Base-by-base conservation (phyloP, 1,140 invertebrate species). In the Schmidtea mediterranea region DNA sequence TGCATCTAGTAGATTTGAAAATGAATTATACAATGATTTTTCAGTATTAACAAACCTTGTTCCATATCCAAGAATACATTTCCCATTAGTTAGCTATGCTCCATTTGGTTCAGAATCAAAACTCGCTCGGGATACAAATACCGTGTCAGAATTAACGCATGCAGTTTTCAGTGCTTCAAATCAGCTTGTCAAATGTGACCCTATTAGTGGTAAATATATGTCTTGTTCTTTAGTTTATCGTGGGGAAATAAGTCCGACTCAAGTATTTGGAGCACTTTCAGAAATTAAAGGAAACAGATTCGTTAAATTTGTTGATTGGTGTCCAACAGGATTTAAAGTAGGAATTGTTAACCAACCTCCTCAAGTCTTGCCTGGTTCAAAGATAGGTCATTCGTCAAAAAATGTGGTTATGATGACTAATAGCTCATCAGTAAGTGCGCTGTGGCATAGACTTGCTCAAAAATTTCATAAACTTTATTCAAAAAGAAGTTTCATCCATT, bases 221-320 rank as follows among this genome's bases (percentile, higher is more conserved):
- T 47, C 53, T 37, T 81, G 79, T 49, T 53, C 50, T 49, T 32
- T 53, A 32, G 41, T 53, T 12, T 53, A 51, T 37, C 46, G 52
- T 38, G 52, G 52, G 22, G 52, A 53, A 21, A 48, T 53, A 26
- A 55, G 68, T 21, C 69, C 78, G 0, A 82, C 80, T 58, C 78
- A 79, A 59, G 78, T 81, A 0, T 80, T 80, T 59, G 76, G 77
- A 13, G 76, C 79, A 16, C 78, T 80, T 54, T 76, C 76, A 2
- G 71, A 73, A 18, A 78, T 80, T 61, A 80, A 80, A 59, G 79
- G 74, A 0, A 53, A 51, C 15, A 36, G 41, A 56, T 13, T 15
- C 13, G 78, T 79, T 52, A 66, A 79, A 58, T 80, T 80, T 58
- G 77, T 80, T 0, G 77, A 80, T 61, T 79, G 77, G 76, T 79